Base-by-base conservation (phyloP, 2,888 invertebrate genomes). In the Mesopsocus fuscifrons region DNA sequence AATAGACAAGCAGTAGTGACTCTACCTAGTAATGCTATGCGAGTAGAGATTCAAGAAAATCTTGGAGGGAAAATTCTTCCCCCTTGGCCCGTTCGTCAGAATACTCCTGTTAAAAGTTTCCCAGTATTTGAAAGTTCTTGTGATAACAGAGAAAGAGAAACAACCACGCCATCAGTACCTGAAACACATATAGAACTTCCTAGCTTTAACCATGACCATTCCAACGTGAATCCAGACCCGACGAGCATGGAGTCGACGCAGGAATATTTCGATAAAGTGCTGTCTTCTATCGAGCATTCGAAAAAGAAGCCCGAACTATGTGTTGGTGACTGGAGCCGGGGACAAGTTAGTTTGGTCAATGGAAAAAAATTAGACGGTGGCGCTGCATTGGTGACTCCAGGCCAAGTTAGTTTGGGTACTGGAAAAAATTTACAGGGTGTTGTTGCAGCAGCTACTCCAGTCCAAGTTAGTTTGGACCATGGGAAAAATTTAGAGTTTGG, bases 301-400 rank as follows among this genome's bases (percentile, higher is more conserved):
- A 26, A 11, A 9, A 26, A 11, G 26, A 26, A 26, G 26, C 8
- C 6, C 26, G 26, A 26, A 26, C 6, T 26, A 26, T 26, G 8
- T 26, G 26, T 9, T 11, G 48, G 50, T 3, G 48, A 49, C 9
- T 52, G 52, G 52, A 53, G 52, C 44, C 46, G 46, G 44, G 51
- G 52, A 16, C 44, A 48, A 31, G 48, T 52, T 8, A 18, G 30
- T 17, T 5, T 23, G 9, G 11, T 49, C 3, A 41, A 47, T 26
- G 48, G 48, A 15, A 42, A 46, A 35, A 15, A 26, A 20, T 33
- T 48, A 13, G 15, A 48, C 30, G n/a, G n/a, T n/a, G n/a, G n/a
- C n/a, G n/a, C n/a, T n/a, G n/a, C n/a, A n/a, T n/a, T n/a, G n/a
- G n/a, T n/a, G n/a, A n/a, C n/a, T n/a, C n/a, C n/a, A n/a, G n/a